A percentile compares a stretch with the other conserved stretches of the same genome.
phyloP scores from a whole-genome alignment of 2,888 invertebrate species.

The Bruchidius siliquastri region DNA sequence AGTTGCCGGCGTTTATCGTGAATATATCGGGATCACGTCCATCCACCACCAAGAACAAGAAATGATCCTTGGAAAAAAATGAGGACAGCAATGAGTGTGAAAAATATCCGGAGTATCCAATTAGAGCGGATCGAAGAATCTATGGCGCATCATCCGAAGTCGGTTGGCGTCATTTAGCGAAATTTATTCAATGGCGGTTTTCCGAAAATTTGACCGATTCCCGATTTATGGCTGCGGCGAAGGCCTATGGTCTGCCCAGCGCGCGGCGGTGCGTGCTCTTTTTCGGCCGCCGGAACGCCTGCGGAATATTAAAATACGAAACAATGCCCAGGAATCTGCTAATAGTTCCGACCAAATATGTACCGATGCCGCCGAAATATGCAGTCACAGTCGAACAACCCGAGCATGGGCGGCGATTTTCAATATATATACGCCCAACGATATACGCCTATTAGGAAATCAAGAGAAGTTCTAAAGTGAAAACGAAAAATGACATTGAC shows the following conservation, averaged over 20 bases:
- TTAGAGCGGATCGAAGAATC: conserved; percentile 14
- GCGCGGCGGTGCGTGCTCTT: conserved; percentile 11
- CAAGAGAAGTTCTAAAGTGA: no score
- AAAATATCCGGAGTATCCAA: conserved; percentile 18
- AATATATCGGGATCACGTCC: no score
- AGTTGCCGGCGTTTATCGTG: no score
- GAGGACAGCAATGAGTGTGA: conserved; percentile 4
- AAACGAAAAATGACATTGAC: no score
- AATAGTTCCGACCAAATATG: conserved; percentile 41
- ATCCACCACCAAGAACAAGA: no score
- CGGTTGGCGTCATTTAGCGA: conserved; percentile 9
- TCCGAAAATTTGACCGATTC: conserved; percentile 23
- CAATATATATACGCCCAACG: not conserved
- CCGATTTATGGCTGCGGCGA: not conserved
- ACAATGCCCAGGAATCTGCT: conserved; percentile 49
- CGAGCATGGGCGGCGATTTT: conserved; percentile 9
- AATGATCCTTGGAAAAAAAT: no score
- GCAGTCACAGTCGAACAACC: conserved; percentile 12
- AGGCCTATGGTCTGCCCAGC: conserved; percentile 7
- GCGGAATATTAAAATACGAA: conserved; percentile 48
- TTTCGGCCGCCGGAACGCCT: conserved; percentile 36
- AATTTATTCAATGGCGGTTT: conserved; percentile 18
- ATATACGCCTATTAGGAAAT: not conserved
- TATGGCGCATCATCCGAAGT: not conserved
- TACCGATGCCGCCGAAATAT: conserved; percentile 31